phyloP scores from a whole-genome alignment of 2,797 vertebrate species.

The Knipowitschia caucasica region DNA sequence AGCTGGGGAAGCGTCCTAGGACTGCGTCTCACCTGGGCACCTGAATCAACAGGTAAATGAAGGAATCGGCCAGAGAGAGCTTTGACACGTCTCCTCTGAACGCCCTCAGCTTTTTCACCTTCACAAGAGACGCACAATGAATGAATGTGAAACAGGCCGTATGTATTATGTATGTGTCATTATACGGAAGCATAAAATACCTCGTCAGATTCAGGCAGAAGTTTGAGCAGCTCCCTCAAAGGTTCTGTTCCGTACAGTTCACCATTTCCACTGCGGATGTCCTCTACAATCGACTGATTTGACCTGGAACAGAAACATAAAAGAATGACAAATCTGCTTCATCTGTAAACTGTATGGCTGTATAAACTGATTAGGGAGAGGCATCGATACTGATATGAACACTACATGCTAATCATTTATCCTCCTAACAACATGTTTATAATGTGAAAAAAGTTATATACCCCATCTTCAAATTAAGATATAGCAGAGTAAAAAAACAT shows the following conservation, averaged over 20 bases:
- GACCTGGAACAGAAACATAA: slow-evolving; percentile 67
- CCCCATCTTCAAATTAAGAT: too few relatives aligned
- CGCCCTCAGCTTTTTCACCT: slow-evolving; percentile 85
- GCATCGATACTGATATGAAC: too few relatives aligned
- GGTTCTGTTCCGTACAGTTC: slow-evolving; percentile 80
- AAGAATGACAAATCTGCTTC: not conserved
- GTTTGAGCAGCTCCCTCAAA: slow-evolving; percentile 85
- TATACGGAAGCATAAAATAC: slow-evolving; percentile 64
- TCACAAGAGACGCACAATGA: not conserved
- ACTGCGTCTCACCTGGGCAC: slow-evolving; percentile 85
- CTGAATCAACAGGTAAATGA: slow-evolving; percentile 83
- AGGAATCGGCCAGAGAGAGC: slow-evolving; percentile 86
- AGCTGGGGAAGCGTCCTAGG: not conserved
- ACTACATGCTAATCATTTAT: too few relatives aligned
- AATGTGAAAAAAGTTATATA: too few relatives aligned
- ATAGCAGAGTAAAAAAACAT: too few relatives aligned
- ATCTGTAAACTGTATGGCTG: too few relatives aligned
- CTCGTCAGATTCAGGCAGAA: slow-evolving; percentile 90
- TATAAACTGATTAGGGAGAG: too few relatives aligned
- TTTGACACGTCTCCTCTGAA: slow-evolving; percentile 81
- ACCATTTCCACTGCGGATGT: slow-evolving; percentile 82
- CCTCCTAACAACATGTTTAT: too few relatives aligned
- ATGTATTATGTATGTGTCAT: too few relatives aligned
- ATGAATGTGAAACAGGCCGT: not conserved
- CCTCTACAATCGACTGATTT: slow-evolving; percentile 82